phyloP scores from a whole-genome alignment of 2,888 invertebrate genomes.

The Cosmopolites sordidus region DNA sequence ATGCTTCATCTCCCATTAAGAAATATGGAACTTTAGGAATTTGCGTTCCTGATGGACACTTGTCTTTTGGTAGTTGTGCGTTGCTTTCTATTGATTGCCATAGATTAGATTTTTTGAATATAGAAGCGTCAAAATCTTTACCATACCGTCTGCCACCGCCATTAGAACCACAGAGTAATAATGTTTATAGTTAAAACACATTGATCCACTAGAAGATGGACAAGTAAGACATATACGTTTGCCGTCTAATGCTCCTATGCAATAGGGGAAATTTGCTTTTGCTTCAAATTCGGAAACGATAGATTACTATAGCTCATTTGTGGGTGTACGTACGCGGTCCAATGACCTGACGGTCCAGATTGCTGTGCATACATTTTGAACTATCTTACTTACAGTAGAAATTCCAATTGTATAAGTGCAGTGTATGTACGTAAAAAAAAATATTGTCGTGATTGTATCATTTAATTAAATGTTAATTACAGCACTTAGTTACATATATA shows the following conservation, averaged over 20 bases:
- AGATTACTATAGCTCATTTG: not conserved
- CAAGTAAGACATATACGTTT: constrained; percentile 1
- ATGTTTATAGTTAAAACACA: not conserved
- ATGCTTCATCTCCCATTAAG: constrained; percentile 3
- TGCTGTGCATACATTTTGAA: too few relatives aligned
- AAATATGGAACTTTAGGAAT: constrained; percentile 2
- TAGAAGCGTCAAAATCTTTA: not conserved
- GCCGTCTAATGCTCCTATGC: not conserved
- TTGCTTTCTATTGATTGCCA: not conserved
- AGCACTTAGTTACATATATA: too few relatives aligned
- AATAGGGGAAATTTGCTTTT: not conserved
- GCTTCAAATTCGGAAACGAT: not conserved
- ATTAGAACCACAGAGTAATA: constrained; percentile 6
- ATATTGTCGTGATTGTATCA: too few relatives aligned
- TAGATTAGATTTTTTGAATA: not conserved
- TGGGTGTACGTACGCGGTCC: not conserved
- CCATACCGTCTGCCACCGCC: constrained; percentile 22
- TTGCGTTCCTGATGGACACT: not conserved
- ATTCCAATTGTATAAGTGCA: too few relatives aligned
- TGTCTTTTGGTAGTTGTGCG: not conserved
- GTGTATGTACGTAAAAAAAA: too few relatives aligned
- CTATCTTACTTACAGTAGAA: too few relatives aligned
- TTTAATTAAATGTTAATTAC: too few relatives aligned
- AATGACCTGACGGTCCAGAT: too few relatives aligned
- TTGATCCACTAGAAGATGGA: not conserved